Conservation (phyloP, 2,888 invertebrate species). For the Parnassius smintheus region DNA sequence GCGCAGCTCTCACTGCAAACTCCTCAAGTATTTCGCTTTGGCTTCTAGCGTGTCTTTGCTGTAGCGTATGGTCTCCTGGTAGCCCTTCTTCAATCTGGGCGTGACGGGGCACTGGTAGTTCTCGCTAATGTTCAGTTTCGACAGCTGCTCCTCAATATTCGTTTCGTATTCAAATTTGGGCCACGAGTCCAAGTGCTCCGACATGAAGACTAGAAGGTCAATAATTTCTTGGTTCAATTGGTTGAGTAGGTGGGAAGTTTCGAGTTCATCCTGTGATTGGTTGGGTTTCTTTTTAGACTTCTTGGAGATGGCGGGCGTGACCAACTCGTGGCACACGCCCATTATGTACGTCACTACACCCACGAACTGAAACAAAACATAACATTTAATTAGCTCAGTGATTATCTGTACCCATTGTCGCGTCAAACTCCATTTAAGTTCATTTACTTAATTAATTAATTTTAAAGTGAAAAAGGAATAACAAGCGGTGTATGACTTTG, state of each 20-base stretch:
- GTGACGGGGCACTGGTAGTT: slow-evolving; percentile 66
- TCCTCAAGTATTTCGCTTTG: slow-evolving; percentile 78
- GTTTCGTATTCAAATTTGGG: slow-evolving; percentile 51
- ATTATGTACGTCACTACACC: slow-evolving; percentile 79
- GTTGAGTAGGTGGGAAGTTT: slow-evolving; percentile 54
- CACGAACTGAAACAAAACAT: slow-evolving; percentile 71
- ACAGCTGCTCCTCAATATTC: slow-evolving; percentile 60
- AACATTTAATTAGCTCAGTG: too few species aligned
- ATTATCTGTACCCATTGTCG: too few species aligned
- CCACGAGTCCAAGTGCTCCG: slow-evolving; percentile 68
- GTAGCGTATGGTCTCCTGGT: slow-evolving; percentile 73
- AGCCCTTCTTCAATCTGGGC: slow-evolving; percentile 71
- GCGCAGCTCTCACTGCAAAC: slow-evolving; percentile 52
- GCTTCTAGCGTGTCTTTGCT: slow-evolving; percentile 75
- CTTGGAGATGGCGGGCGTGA: slow-evolving; percentile 72
- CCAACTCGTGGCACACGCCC: slow-evolving; percentile 78
- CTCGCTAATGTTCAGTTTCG: slow-evolving; percentile 53
- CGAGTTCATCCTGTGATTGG: slow-evolving; percentile 67
- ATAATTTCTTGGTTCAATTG: slow-evolving; percentile 59
- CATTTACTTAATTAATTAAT: too few species aligned
- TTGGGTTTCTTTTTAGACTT: slow-evolving; percentile 81
- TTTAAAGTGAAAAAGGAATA: too few species aligned
- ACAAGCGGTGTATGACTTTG: too few species aligned
- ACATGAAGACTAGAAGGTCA: slow-evolving; percentile 55
- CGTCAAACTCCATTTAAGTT: too few species aligned